These are phyloP conservation scores for Rhagonycha fulva DNA, from an alignment of 2,888 invertebrate species.

Conservation along the genomic window DNA sequence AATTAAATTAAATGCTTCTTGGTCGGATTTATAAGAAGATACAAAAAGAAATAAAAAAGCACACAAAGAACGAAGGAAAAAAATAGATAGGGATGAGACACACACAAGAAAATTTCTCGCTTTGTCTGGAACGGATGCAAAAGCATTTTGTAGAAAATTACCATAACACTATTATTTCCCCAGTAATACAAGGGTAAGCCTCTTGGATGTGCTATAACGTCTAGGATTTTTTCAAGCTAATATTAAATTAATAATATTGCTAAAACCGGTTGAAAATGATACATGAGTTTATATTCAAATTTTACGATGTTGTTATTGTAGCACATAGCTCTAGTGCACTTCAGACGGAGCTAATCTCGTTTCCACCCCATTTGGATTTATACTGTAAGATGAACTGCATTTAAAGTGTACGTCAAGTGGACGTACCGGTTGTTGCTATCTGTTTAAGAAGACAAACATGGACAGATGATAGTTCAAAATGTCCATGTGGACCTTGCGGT, in stretches of 20 bases:
- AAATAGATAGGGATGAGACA: background rate
- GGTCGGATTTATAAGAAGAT: background rate
- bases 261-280: conserved; percentile 34
- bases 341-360: conserved; percentile 26
- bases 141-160: conserved; percentile 15
- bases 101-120: background rate
- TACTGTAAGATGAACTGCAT: conserved; percentile 22
- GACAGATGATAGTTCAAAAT: conserved; percentile 13
- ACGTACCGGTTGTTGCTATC: conserved; percentile 28
- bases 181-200: conserved; percentile 23
- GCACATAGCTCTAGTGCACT: conserved; percentile 28
- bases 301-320: conserved; percentile 37
- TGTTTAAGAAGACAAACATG: conserved; percentile 7
- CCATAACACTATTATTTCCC: conserved; percentile 15
- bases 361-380: conserved; percentile 33
- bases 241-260: conserved; percentile 31
- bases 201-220: conserved; percentile 19
- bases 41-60: background rate
- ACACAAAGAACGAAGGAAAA: background rate
- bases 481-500: conserved; percentile 10
- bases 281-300: conserved; percentile 36
- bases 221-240: conserved; percentile 15
- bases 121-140: background rate
- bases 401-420: conserved; percentile 35
- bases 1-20: background rate